Percentiles rank a stretch among this genome's conserved stretches.
Conservation (phyloP, 1,140 invertebrate species). For the Varroa destructor region DNA sequence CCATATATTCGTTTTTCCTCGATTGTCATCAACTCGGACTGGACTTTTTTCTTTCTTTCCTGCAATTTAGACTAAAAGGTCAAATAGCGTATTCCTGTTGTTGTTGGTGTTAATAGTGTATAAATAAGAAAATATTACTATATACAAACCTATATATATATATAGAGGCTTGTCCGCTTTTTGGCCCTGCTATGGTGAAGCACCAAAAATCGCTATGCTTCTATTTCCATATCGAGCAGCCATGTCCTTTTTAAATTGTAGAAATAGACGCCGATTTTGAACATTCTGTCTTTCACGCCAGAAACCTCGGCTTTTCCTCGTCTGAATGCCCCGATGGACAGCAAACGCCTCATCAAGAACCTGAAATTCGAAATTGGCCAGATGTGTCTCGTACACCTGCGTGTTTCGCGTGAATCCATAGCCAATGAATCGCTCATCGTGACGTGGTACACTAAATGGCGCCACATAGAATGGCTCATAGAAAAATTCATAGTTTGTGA, state of each 20-base stretch:
- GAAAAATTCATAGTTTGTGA: constrained; percentile 67
- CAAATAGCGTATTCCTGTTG: too few species aligned
- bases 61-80: too few species aligned
- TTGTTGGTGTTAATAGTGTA: too few species aligned
- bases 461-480: constrained; percentile 90
- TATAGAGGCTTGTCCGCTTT: too few species aligned
- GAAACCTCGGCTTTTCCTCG: constrained; percentile 55
- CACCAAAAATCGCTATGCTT: too few species aligned
- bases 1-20: too few species aligned
- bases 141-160: too few species aligned
- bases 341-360: constrained; percentile 80
- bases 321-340: constrained; percentile 68
- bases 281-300: constrained; percentile 75
- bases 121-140: too few species aligned
- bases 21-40: too few species aligned
- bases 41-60: too few species aligned
- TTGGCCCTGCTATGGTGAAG: too few species aligned
- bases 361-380: constrained; percentile 73
- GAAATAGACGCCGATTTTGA: constrained; percentile 62
- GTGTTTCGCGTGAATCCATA: constrained; percentile 89
- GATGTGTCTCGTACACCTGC: constrained; percentile 86
- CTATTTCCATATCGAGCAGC: constrained; percentile 53
- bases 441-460: constrained; percentile 60
- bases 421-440: constrained; percentile 81
- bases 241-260: constrained; percentile 67